Conservation (phyloP, 2,113 vertebrate species). For the Notechis scutatus region DNA sequence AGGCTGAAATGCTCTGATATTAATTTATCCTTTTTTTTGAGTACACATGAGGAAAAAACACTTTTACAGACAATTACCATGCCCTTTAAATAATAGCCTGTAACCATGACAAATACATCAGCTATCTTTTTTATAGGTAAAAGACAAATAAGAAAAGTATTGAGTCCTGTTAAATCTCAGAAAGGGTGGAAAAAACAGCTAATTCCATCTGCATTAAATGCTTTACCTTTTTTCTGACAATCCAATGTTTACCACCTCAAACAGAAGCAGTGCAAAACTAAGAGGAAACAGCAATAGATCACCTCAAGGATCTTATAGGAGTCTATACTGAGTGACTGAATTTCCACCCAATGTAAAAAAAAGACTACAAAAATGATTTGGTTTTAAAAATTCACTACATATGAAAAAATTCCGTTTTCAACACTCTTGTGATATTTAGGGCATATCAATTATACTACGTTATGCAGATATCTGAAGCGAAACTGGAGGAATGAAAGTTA, state of each 20-base stretch:
- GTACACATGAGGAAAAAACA: neutral
- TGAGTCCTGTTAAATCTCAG: neutral
- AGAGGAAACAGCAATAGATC: neutral
- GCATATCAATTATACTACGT: neutral
- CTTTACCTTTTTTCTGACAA: neutral
- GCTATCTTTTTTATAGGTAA: neutral
- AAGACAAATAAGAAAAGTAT: neutral
- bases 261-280: neutral
- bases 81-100: neutral
- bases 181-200: neutral
- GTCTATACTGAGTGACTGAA: neutral
- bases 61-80: neutral
- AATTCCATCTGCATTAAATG: neutral
- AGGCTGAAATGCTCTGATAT: neutral
- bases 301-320: neutral
- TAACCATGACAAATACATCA: neutral
- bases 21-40: neutral
- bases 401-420: neutral
- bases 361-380: neutral
- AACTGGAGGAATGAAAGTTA: neutral
- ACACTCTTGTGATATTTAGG: neutral
- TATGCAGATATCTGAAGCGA: neutral
- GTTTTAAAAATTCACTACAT: neutral
- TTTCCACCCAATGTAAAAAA: neutral
- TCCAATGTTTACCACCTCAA: neutral